Evolutionary conservation across 2,797 vertebrate genomes (phyloP), one percentile per base, ranked within the genome.

Genomic region (Siniperca obscura): DNA sequence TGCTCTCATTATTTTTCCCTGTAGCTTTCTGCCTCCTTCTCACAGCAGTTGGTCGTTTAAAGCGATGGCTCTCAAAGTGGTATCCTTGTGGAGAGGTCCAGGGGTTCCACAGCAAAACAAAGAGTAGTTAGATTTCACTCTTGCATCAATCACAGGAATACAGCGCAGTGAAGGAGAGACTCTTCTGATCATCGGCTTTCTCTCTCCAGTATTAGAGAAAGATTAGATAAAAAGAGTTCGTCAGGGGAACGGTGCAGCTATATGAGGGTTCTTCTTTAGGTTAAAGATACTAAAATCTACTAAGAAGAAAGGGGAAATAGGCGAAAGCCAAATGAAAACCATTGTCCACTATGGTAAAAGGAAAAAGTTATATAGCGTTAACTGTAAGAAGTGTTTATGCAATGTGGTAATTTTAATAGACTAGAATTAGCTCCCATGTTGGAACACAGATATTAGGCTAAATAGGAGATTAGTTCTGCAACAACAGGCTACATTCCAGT

Each of bases 1-100:
- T 48, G 74, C 81, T 88, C 78, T 86, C 84, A 81, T 90, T 82
- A 80, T 84, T 87, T 80, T 87, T 74, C 68, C 78, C 73, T 30
- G 66, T 30, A 81, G 76, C 82, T 83, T 70, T 83, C 62, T 44
- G 70, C 74, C 60, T 68, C 36, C 48, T 56, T 27, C 77, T 74
- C 46, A 1, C 65, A 61, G 69, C 77, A 50, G 59, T 74, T 59
- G 48, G 53, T 73, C 11, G 10, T 82, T 89, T 74, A 59, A 80
- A 73, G 40, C 0, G 13, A 73, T 46, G 46, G 22, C 65, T 76
- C 55, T 62, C 12, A 79, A 76, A 60, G 48, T 36, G 48, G 16
- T 9, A 38, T 86, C 72, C 73, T 84, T 61, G 19, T 62, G 50
- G 59, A 64, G 13, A 64, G 21, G 70, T 40, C 42, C 42, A 19